These are phyloP conservation scores for Geophilus truncorum DNA, from an alignment of 2,888 invertebrate genomes.

Conservation along the genomic window DNA sequence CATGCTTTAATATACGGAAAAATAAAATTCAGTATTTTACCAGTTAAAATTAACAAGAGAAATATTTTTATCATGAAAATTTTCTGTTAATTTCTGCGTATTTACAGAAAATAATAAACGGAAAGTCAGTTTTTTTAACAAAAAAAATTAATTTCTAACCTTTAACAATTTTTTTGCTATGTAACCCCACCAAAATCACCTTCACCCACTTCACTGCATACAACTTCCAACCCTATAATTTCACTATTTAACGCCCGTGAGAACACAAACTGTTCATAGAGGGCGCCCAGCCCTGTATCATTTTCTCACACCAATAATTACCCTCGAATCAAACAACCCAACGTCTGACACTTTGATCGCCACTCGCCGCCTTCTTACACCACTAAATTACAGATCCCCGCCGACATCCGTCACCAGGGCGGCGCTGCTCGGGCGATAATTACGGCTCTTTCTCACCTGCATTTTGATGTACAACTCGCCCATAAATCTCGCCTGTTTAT, in stretches of 20 bases:
- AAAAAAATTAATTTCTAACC: too few species aligned
- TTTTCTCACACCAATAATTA: slow-evolving; percentile 1
- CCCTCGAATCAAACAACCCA: neutral
- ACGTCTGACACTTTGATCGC: neutral
- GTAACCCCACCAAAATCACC: too few species aligned
- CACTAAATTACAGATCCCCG: neutral
- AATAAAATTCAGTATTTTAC: too few species aligned
- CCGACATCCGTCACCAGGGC: slow-evolving; percentile 22
- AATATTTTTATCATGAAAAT: too few species aligned
- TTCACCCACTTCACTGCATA: neutral
- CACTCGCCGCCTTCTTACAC: slow-evolving; percentile 2
- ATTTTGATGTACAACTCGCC: neutral
- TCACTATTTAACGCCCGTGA: slow-evolving; percentile 18
- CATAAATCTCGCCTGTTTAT: neutral
- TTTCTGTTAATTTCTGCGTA: too few species aligned
- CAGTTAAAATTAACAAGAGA: too few species aligned
- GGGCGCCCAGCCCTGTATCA: neutral
- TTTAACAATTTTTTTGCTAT: too few species aligned
- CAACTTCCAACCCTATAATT: neutral
- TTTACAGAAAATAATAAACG: too few species aligned
- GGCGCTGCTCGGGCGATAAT: neutral
- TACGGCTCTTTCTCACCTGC: slow-evolving; percentile 14
- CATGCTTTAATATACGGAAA: too few species aligned
- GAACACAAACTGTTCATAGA: neutral
- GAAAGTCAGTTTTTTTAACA: too few species aligned